Evolutionary conservation across 2,888 invertebrate genomes (phyloP), one percentile per base, ranked within the genome.

Genomic region (Orchesellides sinensis): DNA sequence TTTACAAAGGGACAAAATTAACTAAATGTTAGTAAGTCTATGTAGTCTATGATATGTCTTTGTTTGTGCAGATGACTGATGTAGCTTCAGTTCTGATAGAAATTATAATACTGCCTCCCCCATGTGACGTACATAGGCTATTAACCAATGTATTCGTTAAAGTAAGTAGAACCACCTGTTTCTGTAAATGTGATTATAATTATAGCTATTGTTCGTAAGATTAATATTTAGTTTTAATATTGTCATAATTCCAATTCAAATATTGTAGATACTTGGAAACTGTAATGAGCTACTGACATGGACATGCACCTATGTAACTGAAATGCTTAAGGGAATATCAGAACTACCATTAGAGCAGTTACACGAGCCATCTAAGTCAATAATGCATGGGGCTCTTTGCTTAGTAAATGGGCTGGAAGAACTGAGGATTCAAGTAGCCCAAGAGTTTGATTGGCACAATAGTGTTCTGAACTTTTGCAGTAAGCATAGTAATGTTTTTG

Each of bases 251-350:
- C 17, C 19, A 35, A 27, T 52, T 23, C 25, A n/a, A 1, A 40
- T 49, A 32, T 74, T 61, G 0, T 47, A 83, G 83, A 47, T 83
- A 8, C 32, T 83, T 23, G 78, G 69, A 40, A 72, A 54, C 21
- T 78, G 72, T 35, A 78, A 78, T 29, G 83, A 83, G 19, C 61
- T 83, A 6, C 25, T 83, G 17, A 83, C 83, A 14, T 83, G 83
- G 83, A 72, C 83, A 1, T 78, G 77, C 25, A 83, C 83, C 0
- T 83, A 78, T 21, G 61, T 83, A 6, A 78, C 83, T 0, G 83
- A 83, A 73, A 59, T 78, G 25, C 25, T 83, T 10, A 83, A 83
- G 56, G 65, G 70, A 14, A 68, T 73, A 3, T 72, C 59, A 35
- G 83, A 83, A 35, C 56, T 45, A 2, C 19, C 66, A 2, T 23